A percentile compares a stretch with the other conserved stretches of the same genome.
Evolutionary conservation across 2,797 vertebrate genomes (phyloP).

Genomic region (Adelosebastes latens): DNA sequence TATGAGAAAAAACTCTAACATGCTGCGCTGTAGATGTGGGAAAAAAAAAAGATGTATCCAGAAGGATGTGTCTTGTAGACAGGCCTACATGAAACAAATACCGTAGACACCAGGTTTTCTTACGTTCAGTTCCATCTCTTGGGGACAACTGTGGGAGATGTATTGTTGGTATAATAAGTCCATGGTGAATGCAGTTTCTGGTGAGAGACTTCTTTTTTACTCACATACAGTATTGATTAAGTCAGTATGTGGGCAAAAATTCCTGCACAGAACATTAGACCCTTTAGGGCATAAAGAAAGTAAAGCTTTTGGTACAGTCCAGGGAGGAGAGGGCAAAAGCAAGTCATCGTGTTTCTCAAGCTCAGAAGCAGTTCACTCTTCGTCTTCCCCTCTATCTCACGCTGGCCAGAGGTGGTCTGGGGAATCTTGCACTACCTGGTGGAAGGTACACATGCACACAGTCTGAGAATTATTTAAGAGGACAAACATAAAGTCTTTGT

Average conservation of each 20-base stretch:
- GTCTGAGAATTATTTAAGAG: slow-evolving; percentile 23
- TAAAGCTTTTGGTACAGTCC: slow-evolving; percentile 18
- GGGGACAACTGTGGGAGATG: slow-evolving; percentile 2
- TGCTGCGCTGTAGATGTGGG: neutral
- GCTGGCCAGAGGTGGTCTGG: slow-evolving; percentile 10
- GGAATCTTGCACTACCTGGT: slow-evolving; percentile 10
- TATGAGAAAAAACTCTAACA: slow-evolving; percentile 4
- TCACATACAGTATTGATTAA: slow-evolving; percentile 46
- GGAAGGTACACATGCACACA: slow-evolving; percentile 21
- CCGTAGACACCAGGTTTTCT: neutral
- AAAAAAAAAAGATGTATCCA: neutral
- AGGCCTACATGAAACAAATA: neutral
- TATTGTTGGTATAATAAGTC: slow-evolving; percentile 35
- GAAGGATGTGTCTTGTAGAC: neutral
- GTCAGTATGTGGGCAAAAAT: neutral
- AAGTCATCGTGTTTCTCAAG: slow-evolving; percentile 16
- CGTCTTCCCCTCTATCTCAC: slow-evolving; percentile 7
- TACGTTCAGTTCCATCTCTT: slow-evolving; percentile 6
- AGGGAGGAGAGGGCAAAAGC: neutral
- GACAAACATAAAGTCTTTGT: slow-evolving; percentile 23
- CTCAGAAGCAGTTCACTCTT: slow-evolving; percentile 5
- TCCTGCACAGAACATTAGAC: slow-evolving; percentile 27
- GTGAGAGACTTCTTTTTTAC: slow-evolving; percentile 16
- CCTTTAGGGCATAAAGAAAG: slow-evolving; percentile 24
- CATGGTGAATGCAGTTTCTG: slow-evolving; percentile 1